Evolutionary conservation across 2,113 vertebrate species (phyloP).

Genomic region (Stictonetta naevosa): DNA sequence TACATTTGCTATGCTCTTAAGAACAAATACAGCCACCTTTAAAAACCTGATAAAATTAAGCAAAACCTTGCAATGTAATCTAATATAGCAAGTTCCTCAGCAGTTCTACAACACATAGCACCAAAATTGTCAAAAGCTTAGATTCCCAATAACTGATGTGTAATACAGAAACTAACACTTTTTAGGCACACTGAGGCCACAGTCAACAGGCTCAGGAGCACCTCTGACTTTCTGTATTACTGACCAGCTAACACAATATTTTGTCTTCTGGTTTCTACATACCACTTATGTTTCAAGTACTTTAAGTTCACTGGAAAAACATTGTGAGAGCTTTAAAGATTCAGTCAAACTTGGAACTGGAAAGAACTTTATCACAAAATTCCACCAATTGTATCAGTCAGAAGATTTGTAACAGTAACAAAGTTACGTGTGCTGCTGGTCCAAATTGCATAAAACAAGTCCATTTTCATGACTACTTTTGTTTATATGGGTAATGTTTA

Average conservation of each 20-base stretch:
- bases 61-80: neutral
- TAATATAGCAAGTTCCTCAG: neutral
- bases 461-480: neutral
- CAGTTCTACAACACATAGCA: neutral
- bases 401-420: neutral
- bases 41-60: neutral
- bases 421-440: neutral
- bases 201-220: neutral
- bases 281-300: neutral
- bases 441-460: neutral
- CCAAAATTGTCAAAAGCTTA: neutral
- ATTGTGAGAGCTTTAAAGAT: neutral
- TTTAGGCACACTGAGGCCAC: neutral
- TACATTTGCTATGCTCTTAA: neutral
- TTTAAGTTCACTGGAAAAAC: neutral
- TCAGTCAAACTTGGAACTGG: neutral
- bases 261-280: neutral
- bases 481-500: neutral
- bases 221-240: neutral
- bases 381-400: neutral
- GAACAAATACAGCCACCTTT: neutral
- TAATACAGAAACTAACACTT: neutral
- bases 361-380: neutral
- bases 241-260: neutral
- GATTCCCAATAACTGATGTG: neutral